phyloP scores from a whole-genome alignment of 2,797 vertebrate species.

The Hipposideros larvatus region DNA sequence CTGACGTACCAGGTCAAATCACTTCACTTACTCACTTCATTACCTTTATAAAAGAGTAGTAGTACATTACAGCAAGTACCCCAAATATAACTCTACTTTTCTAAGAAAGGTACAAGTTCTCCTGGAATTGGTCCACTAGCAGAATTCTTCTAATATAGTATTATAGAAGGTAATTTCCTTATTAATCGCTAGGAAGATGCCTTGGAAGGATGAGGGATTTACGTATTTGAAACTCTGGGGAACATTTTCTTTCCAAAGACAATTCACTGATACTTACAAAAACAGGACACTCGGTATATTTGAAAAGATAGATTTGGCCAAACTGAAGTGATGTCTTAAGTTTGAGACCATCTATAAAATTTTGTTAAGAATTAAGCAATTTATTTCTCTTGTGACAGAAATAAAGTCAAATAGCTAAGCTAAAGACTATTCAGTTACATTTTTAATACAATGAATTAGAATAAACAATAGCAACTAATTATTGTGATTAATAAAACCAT shows the following conservation, averaged over 20 bases:
- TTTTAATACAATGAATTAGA: neutral
- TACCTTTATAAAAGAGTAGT: neutral
- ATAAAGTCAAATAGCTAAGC: neutral
- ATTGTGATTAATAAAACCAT: neutral
- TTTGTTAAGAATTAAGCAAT: neutral
- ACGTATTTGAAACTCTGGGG: neutral
- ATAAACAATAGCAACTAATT: neutral
- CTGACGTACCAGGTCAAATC: neutral
- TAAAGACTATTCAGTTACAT: neutral
- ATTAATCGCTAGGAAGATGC: neutral
- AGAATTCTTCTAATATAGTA: neutral
- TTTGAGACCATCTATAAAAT: neutral
- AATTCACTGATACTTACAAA: neutral
- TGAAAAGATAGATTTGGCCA: neutral
- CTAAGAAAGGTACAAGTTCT: neutral
- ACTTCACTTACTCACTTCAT: neutral
- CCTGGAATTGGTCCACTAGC: neutral
- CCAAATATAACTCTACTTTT: neutral
- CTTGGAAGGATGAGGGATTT: neutral
- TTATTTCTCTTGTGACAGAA: conserved; percentile 12
- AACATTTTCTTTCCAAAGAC: neutral
- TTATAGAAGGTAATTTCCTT: conserved; percentile 6
- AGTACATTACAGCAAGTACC: neutral
- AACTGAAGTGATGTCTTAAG: neutral
- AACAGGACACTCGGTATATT: neutral